These are phyloP conservation scores for Caenorhabditis virilis DNA, from an alignment of 2,888 invertebrate genomes.

Conservation along the genomic window DNA sequence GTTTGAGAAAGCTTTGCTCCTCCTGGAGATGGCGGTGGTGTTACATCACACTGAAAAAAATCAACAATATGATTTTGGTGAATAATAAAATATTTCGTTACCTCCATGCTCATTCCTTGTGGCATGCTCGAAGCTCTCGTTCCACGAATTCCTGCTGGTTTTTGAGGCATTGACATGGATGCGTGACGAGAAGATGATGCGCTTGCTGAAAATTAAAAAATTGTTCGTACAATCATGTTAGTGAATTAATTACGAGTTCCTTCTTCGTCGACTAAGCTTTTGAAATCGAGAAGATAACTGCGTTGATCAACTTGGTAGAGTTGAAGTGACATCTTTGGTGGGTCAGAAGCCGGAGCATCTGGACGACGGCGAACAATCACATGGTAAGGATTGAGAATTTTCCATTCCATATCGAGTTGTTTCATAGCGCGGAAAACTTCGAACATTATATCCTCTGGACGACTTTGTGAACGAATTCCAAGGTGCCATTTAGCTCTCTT, in stretches of 20 bases:
- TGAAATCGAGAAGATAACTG: slow-evolving; percentile 95
- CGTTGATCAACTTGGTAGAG: slow-evolving; percentile 98
- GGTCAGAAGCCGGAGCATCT: slow-evolving; percentile 54
- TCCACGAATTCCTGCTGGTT: slow-evolving; percentile 58
- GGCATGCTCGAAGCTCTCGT: slow-evolving; percentile 64
- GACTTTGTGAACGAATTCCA: slow-evolving; percentile 94
- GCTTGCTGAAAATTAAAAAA: slow-evolving; percentile 59
- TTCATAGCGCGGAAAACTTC: slow-evolving; percentile 96
- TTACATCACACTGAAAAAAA: slow-evolving; percentile 43
- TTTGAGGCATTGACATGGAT: slow-evolving; percentile 66
- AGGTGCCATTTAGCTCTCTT: slow-evolving; percentile 98
- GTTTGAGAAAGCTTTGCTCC: slow-evolving; percentile 79
- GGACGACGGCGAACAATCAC: slow-evolving; percentile 91
- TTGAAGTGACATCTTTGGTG: slow-evolving; percentile 91
- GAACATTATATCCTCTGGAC: slow-evolving; percentile 99
- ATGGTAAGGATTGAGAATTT: slow-evolving; percentile 93
- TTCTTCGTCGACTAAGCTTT: slow-evolving; percentile 76
- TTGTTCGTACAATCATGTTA: too few relatives aligned
- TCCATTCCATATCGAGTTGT: slow-evolving; percentile 97
- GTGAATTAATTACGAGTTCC: slow-evolving; percentile 43
- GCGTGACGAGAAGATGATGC: slow-evolving; percentile 66
- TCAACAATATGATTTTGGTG: neutral
- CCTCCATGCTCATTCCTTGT: slow-evolving; percentile 47
- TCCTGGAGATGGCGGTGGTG: slow-evolving; percentile 60
- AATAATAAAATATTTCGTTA: slow-evolving; percentile 2